Base-by-base conservation (phyloP, 1,140 invertebrate species). In the Zaprionus tsacasi region DNA sequence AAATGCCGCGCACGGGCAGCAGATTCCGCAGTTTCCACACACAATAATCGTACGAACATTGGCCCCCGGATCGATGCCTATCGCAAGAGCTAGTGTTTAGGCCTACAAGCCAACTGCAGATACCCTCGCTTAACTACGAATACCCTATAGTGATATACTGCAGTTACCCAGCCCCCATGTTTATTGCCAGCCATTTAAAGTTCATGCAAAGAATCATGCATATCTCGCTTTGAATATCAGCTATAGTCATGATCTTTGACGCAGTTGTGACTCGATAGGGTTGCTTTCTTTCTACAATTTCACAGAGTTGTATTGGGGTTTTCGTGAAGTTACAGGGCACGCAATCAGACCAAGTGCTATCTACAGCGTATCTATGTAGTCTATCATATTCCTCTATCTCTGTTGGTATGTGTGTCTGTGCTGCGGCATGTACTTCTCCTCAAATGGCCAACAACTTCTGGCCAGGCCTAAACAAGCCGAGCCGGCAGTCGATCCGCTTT, bases 391-490 rank as follows among this genome's bases (percentile, higher is more conserved):
- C 4, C 13, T 8, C 33, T 35, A 12, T 38, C 4, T 64, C 35
- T 33, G 6, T 63, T 1, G 40, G 50, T 64, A 8, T 54, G 27
- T 64, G 27, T 56, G 10, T 40, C 25, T 40, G 25, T 70, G 27
- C 27, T 68, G 36, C n/a, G 33, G 12, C 65, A n/a, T 58, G 45
- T 71, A 25, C 63, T 43, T 54, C 33, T 63, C 82, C 82, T 67
- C 70, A 87, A 88, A 87, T 87, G 83, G 83, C 77, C 70, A 79
- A 68, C 72, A 88, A 70, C 70, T 88, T 88, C 54, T 74, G 66
- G 69, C 60, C 48, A 15, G n/a, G n/a, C 35, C 35, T 0, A 35
- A 2, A 5, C 38, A n/a, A 38, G 36, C 36, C 36, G 15, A 35
- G 66, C 72, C 58, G 30, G 27, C 73, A 59, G 56, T 65, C 65